Evolutionary conservation across 53 echinoderm and acorn worm genomes (phyloP), one percentile per base, ranked within the genome.

Genomic region (Temnopleurus reevesii): DNA sequence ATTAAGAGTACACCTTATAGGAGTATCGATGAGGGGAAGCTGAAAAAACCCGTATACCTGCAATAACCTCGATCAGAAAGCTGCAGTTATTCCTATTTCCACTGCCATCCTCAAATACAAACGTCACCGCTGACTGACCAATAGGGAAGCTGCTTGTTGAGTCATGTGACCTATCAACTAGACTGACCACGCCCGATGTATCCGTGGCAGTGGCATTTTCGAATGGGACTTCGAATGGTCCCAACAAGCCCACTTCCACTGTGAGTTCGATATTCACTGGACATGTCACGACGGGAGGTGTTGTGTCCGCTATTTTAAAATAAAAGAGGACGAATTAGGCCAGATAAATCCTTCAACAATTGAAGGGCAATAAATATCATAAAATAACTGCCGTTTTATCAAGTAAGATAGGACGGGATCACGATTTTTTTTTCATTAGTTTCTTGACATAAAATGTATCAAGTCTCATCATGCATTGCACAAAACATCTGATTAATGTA

Each of bases 111-210:
- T 21, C 71, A 8, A 71, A 71, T 8, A 71, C 30, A 41, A 71
- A 71, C 71, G 71, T 41, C 43, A 71, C 71, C 36, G 41, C 71
- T 41, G 71, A n/a, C 21, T 71, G 71, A 27, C 71, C 71, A n/a
- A 41, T 41, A 10, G 41, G 41, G 71, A 71, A 71, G 41, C 15
- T 12, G 21, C 23, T 8, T n/a, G 36, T 41, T 0, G 71, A 71
- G 65, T 71, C 21, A 41, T 71, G 71, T 71, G 71, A 71, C 41
- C 71, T 71, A 38, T 41, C 41, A 21, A 71, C n/a, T 0, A 71
- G 41, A 71, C 4, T n/a, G 21, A 71, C 71, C n/a, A 41, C 41
- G 23, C 71, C 71, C 21, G 71, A 71, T n/a, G 71, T 41, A 21
- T 71, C 71, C 6, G 41, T 71, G 41, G 71, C 71, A 38, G 71